Evolutionary conservation across 1,140 invertebrate genomes (phyloP).

Genomic region (Eubasilissa regina): DNA sequence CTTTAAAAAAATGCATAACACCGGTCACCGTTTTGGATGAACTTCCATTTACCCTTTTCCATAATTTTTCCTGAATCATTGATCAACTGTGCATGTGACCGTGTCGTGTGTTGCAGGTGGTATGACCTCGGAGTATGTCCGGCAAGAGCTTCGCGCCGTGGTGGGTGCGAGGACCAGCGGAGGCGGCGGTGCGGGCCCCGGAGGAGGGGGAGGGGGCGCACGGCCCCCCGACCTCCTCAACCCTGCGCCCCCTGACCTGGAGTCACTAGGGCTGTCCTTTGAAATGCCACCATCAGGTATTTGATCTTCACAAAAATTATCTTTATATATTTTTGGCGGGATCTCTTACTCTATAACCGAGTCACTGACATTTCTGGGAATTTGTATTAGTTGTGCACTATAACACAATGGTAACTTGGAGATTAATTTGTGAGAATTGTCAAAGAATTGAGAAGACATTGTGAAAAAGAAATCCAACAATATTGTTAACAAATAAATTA

Average conservation of each 20-base stretch:
- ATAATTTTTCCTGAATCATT: background rate
- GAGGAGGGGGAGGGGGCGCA: slow-evolving; percentile 54
- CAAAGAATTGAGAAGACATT: too few species aligned
- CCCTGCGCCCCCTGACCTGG: slow-evolving; percentile 74
- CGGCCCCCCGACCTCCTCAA: slow-evolving; percentile 62
- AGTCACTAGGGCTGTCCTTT: slow-evolving; percentile 79
- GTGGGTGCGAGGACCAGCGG: slow-evolving; percentile 84
- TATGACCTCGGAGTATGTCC: slow-evolving; percentile 85
- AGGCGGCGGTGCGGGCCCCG: slow-evolving; percentile 48
- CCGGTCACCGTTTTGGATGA: background rate
- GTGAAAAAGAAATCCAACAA: too few species aligned
- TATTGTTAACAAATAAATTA: too few species aligned
- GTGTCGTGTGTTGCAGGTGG: slow-evolving; percentile 58
- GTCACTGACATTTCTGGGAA: too few species aligned
- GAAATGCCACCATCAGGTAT: slow-evolving; percentile 79
- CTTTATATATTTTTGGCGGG: too few species aligned
- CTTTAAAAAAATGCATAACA: too few species aligned
- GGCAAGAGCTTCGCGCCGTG: slow-evolving; percentile 89
- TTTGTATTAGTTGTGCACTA: too few species aligned
- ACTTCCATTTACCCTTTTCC: too few species aligned
- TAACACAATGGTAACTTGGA: too few species aligned
- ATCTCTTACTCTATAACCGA: too few species aligned
- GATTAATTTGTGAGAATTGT: too few species aligned
- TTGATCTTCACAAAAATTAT: background rate
- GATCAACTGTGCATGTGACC: background rate